These are phyloP conservation scores for Vireo altiloquus DNA, from an alignment of 2,113 vertebrate genomes.

Conservation along the genomic window DNA sequence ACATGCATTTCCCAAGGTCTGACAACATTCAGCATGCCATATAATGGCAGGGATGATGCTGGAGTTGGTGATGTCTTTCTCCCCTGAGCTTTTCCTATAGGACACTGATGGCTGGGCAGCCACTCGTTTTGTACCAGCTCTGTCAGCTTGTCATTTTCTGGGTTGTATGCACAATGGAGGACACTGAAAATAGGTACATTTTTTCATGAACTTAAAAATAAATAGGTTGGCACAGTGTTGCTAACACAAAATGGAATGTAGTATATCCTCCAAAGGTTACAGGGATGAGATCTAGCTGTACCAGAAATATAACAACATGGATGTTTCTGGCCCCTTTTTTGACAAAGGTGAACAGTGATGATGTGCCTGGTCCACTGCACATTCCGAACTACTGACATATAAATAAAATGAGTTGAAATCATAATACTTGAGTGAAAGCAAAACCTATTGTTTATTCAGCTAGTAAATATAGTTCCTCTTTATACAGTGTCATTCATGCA, in stretches of 20 bases:
- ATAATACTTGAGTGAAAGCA: slow-evolving; percentile 49
- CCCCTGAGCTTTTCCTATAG: not conserved
- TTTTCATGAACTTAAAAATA: slow-evolving; percentile 45
- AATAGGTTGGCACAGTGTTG: not conserved
- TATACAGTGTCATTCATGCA: slow-evolving; percentile 42
- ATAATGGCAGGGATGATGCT: not conserved
- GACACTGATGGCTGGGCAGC: not conserved
- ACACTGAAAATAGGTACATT: slow-evolving; percentile 20
- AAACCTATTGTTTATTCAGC: slow-evolving; percentile 62
- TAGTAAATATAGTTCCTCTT: slow-evolving; percentile 36
- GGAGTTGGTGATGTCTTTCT: not conserved
- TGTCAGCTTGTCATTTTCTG: slow-evolving; percentile 16
- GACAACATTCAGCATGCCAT: not conserved
- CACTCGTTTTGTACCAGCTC: not conserved
- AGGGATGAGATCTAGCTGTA: slow-evolving; percentile 30
- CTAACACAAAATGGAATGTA: slow-evolving; percentile 47
- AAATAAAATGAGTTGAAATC: slow-evolving; percentile 59
- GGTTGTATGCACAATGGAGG: not conserved
- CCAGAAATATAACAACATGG: not conserved
- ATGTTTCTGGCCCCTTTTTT: slow-evolving; percentile 36
- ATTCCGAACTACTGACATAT: slow-evolving; percentile 48
- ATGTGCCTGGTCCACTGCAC: slow-evolving; percentile 53
- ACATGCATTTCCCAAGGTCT: not conserved
- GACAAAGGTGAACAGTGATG: slow-evolving; percentile 48
- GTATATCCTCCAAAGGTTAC: slow-evolving; percentile 31